A percentile compares a stretch with the other conserved stretches of the same genome.
These are phyloP conservation scores for Drosophila quadrilineata DNA, from an alignment of 1,140 invertebrate species.

Conservation along the genomic window DNA sequence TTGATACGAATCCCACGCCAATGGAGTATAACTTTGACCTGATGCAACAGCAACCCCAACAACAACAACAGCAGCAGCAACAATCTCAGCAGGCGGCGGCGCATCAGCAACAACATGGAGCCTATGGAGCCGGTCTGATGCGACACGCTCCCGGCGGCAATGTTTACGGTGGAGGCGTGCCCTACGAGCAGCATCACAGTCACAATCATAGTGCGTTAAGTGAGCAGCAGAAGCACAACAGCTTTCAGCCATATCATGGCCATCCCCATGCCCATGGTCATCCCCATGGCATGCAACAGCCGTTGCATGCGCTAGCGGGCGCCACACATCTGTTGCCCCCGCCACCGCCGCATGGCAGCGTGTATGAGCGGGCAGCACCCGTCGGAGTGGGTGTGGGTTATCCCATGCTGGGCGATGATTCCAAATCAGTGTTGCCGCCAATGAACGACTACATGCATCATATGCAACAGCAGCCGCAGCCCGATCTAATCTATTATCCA, in stretches of 20 bases:
- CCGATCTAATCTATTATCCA: slow-evolving; percentile 77
- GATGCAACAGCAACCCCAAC: slow-evolving; percentile 55
- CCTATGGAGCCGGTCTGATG: slow-evolving; percentile 58
- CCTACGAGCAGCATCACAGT: slow-evolving; percentile 64
- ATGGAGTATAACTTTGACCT: slow-evolving; percentile 79
- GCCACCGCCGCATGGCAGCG: slow-evolving; percentile 54
- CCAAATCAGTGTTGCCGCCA: slow-evolving; percentile 69
- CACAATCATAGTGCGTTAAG: slow-evolving; percentile 29
- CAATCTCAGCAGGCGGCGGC: slow-evolving; percentile 38
- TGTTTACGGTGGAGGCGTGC: slow-evolving; percentile 55
- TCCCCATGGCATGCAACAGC: slow-evolving; percentile 55
- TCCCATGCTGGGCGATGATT: slow-evolving; percentile 67
- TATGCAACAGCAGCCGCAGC: slow-evolving; percentile 73
- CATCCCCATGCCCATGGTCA: slow-evolving; percentile 40
- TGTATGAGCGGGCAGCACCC: slow-evolving; percentile 51
- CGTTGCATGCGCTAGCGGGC: slow-evolving; percentile 48
- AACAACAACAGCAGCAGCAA: slow-evolving; percentile 41
- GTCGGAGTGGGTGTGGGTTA: slow-evolving; percentile 58
- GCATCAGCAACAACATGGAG: slow-evolving; percentile 33
- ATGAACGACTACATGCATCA: slow-evolving; percentile 80
- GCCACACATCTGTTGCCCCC: slow-evolving; percentile 62
- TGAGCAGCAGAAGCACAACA: slow-evolving; percentile 74
- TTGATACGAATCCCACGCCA: slow-evolving; percentile 71
- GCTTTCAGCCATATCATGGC: slow-evolving; percentile 71
- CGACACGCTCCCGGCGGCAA: slow-evolving; percentile 42